Evolutionary conservation across 2,888 invertebrate species (phyloP), one percentile per base, ranked within the genome.

Genomic region (Opisthograptis luteolata): DNA sequence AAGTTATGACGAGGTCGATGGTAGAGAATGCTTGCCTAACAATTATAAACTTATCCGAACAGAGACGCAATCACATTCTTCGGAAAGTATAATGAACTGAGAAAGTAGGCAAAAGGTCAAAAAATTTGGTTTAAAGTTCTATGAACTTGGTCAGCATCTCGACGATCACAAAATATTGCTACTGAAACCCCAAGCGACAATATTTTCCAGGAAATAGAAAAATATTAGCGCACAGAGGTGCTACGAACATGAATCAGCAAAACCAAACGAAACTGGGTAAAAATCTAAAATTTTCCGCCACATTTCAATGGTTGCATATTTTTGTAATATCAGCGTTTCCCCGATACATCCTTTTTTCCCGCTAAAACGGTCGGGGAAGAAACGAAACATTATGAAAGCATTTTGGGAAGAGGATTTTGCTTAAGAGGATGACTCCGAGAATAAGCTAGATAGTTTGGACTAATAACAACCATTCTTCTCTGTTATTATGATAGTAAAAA

Each of bases 201-300:
- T 49, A 43, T 32, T 28, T 37, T 27, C 31, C 9, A 43, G 31
- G 12, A 13, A 39, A 50, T 44, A 22, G 34, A 28, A 3, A 44
- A 30, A 44, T 50, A 43, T 44, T 50, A 30, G 34, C 39, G 13
- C 37, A 27, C 25, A 17, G 47, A 20, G 28, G 24, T 8, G 15
- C 15, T 20, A 20, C 0, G 14, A 7, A 41, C 19, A 36, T 31
- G 37, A 39, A 39, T 39, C 39, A 39, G 20, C 19, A 8, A 20
- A 2, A 35, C 10, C 30, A 3, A 22, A 10, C 13, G 13, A 22
- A 15, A 9, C 12, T 32, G 24, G 10, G 32, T 25, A 37, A 37
- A 49, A 47, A 42, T 40, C 15, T 9, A 27, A 22, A 2, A 20
- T 27, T 25, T 42, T 34, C 8, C 15, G 3, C 7, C 3, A 24